Conservation (phyloP, 2,888 invertebrate genomes). For the Tryphoninae sp. region DNA sequence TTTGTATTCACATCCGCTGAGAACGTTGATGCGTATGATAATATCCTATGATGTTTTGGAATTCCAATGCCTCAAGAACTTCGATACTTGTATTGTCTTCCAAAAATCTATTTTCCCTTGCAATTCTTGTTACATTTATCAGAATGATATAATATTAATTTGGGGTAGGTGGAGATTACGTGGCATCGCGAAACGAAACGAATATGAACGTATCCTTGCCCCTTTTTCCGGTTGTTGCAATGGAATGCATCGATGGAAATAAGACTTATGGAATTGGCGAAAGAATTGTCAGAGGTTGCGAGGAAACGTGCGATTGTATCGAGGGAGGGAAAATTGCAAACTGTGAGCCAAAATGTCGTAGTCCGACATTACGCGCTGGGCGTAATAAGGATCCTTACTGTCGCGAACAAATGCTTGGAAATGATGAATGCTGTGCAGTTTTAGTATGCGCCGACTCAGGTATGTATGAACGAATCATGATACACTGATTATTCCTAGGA, state of each 20-base stretch:
- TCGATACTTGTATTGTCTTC: no score
- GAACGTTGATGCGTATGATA: no score
- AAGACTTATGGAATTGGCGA: conserved; percentile 85
- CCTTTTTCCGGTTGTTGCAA: conserved; percentile 55
- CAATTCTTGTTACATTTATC: background rate
- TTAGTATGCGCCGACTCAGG: conserved; percentile 87
- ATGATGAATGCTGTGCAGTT: conserved; percentile 88
- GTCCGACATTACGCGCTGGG: conserved; percentile 87
- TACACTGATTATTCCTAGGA: no score
- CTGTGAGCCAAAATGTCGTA: conserved; percentile 87
- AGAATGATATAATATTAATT: background rate
- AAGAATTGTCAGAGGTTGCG: conserved; percentile 88
- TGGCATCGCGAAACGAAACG: conserved; percentile 73
- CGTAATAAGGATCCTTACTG: conserved; percentile 88
- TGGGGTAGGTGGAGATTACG: conserved; percentile 75
- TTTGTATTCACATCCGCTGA: background rate
- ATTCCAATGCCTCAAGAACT: background rate
- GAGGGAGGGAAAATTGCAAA: conserved; percentile 85
- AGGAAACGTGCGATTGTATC: conserved; percentile 89
- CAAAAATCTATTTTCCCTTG: background rate
- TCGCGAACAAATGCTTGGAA: conserved; percentile 86
- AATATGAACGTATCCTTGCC: conserved; percentile 67
- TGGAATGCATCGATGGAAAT: conserved; percentile 72
- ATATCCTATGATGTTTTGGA: background rate
- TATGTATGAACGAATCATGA: conserved; percentile 66